Evolutionary conservation across 2,113 vertebrate genomes (phyloP).

Genomic region (Cyanoliseus patagonus): DNA sequence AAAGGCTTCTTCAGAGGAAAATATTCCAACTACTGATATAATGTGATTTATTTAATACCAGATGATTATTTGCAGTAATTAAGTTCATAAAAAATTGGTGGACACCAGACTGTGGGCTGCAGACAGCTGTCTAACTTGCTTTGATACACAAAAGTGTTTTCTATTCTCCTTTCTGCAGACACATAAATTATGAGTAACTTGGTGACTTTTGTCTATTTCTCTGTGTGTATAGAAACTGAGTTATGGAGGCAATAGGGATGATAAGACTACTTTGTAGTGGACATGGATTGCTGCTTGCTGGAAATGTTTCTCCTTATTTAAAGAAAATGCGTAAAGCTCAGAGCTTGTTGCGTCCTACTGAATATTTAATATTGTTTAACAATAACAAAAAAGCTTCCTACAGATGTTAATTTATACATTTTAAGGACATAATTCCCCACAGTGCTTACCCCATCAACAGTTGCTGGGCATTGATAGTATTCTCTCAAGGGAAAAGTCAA

Average conservation of each 20-base stretch:
- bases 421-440: not conserved
- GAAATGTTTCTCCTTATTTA: not conserved
- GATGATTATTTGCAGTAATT: not conserved
- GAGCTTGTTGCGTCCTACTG: not conserved
- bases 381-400: not conserved
- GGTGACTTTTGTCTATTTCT: not conserved
- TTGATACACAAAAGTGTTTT: not conserved
- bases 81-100: not conserved
- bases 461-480: not conserved
- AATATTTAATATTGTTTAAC: not conserved
- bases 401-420: not conserved
- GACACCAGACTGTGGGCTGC: not conserved
- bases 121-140: not conserved
- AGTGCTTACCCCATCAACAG: not conserved
- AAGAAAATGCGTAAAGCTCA: not conserved
- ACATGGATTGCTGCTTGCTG: not conserved
- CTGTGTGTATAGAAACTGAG: rapidly evolving
- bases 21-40: not conserved
- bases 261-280: not conserved
- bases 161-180: not conserved
- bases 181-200: not conserved
- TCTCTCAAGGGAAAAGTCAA: not conserved
- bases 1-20: not conserved
- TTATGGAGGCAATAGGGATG: not conserved
- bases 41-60: not conserved